Evolutionary conservation across 2,797 vertebrate species (phyloP).

Genomic region (Gobionotothen gibberifrons): DNA sequence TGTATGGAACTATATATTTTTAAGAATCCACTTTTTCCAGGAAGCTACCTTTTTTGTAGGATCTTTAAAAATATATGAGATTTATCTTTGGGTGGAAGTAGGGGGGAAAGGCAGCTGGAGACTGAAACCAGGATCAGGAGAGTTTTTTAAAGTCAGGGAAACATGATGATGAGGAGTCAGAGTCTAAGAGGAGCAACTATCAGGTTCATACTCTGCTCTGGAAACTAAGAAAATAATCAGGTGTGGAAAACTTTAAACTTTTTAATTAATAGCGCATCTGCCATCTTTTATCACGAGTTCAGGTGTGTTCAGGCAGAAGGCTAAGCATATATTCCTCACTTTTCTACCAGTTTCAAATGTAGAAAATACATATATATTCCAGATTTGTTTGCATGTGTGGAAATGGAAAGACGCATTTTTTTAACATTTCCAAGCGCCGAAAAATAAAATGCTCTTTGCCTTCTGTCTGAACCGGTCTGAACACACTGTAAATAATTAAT

Average conservation of each 20-base stretch:
- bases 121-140: conserved; percentile 1
- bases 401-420: background rate
- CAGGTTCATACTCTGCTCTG: background rate
- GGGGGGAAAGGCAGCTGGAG: conserved; percentile 31
- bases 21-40: background rate
- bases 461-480: conserved; percentile 7
- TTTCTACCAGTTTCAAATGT: too few species aligned
- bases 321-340: background rate
- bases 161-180: background rate
- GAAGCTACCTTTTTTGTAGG: conserved; percentile 33
- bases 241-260: background rate
- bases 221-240: background rate
- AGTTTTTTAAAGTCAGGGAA: conserved; percentile 1
- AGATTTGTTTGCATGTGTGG: too few species aligned
- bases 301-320: conserved; percentile 15
- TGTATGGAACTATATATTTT: conserved; percentile 2
- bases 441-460: too few species aligned
- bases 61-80: background rate
- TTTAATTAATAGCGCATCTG: conserved; percentile 17
- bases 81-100: conserved; percentile 20
- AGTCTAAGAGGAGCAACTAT: background rate
- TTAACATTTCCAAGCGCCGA: too few species aligned
- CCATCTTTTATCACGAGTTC: background rate
- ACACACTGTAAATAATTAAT: background rate
- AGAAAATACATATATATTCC: too few species aligned